A percentile compares a stretch with the other conserved stretches of the same genome.
phyloP scores from a whole-genome alignment of 2,888 invertebrate species.

The Anoplius nigerrimus region DNA sequence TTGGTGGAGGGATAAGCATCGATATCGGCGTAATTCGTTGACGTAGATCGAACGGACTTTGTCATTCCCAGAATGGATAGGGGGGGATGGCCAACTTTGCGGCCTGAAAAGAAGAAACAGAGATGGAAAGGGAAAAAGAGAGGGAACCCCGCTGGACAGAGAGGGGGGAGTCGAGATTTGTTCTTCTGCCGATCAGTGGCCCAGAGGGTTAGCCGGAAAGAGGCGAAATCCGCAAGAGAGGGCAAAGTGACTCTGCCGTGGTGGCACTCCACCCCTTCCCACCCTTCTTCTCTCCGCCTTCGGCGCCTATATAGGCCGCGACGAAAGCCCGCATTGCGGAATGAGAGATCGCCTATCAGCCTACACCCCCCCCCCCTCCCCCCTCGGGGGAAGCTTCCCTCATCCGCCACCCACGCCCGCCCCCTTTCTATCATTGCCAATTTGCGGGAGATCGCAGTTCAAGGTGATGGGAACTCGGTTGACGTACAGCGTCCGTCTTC shows the following conservation, averaged over 20 bases:
- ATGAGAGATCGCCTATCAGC: slow-evolving; percentile 59
- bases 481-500: too few species aligned
- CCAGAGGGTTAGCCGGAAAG: slow-evolving; percentile 21
- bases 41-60: too few species aligned
- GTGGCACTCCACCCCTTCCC: slow-evolving; percentile 20
- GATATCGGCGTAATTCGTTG: too few species aligned
- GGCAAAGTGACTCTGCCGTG: slow-evolving; percentile 36
- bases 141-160: background rate
- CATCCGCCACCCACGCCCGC: slow-evolving; percentile 26
- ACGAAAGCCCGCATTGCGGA: slow-evolving; percentile 59
- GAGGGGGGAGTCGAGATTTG: slow-evolving; percentile 27
- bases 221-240: slow-evolving; percentile 11
- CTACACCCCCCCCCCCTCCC: slow-evolving; percentile 23
- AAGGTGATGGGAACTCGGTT: slow-evolving; percentile 25
- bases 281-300: background rate
- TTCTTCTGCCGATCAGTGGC: slow-evolving; percentile 34
- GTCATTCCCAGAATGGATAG: background rate
- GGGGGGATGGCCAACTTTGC: background rate
- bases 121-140: background rate
- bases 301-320: slow-evolving; percentile 34
- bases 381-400: background rate
- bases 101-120: background rate
- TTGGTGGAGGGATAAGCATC: too few species aligned
- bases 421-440: slow-evolving; percentile 33
- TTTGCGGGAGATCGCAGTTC: slow-evolving; percentile 49